These are phyloP conservation scores for Amblyornis subalaris DNA, from an alignment of 2,113 vertebrate genomes.

Conservation along the genomic window DNA sequence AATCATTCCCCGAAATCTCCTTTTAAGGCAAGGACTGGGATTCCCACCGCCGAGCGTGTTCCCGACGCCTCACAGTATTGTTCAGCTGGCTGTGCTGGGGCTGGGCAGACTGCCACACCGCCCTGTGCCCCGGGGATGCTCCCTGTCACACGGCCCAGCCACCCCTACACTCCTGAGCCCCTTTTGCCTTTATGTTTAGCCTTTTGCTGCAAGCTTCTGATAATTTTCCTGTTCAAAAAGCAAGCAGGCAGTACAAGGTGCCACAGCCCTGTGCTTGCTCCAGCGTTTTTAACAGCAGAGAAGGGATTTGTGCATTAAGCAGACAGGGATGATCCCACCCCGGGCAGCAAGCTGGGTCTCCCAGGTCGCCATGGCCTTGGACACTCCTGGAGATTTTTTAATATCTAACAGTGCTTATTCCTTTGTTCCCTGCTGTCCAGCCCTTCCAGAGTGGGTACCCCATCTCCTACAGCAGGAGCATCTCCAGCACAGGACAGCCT, in stretches of 20 bases:
- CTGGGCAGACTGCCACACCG: slow-evolving; percentile 5
- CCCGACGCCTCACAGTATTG: neutral
- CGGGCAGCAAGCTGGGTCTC: rapidly evolving
- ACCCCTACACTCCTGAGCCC: neutral
- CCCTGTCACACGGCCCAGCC: neutral
- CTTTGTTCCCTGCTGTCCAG: neutral
- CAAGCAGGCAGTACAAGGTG: rapidly evolving
- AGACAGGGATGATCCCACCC: neutral
- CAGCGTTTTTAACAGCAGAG: neutral
- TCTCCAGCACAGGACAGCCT: neutral
- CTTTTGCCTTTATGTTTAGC: neutral
- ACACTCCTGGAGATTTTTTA: neutral
- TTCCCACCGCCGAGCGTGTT: slow-evolving; percentile 3
- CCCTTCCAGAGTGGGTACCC: rapidly evolving
- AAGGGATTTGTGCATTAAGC: neutral
- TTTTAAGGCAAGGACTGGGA: slow-evolving; percentile 62
- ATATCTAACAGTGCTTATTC: neutral
- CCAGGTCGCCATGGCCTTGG: rapidly evolving
- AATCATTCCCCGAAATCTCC: slow-evolving; percentile 35
- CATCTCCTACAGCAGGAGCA: neutral
- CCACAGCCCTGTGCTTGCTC: rapidly evolving
- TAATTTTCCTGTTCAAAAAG: neutral
- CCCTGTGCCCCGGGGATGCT: neutral
- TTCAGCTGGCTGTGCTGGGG: neutral
- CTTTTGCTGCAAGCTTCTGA: neutral